Evolutionary conservation across 2,888 invertebrate species (phyloP).

Genomic region (Nesidiocoris tenuis): DNA sequence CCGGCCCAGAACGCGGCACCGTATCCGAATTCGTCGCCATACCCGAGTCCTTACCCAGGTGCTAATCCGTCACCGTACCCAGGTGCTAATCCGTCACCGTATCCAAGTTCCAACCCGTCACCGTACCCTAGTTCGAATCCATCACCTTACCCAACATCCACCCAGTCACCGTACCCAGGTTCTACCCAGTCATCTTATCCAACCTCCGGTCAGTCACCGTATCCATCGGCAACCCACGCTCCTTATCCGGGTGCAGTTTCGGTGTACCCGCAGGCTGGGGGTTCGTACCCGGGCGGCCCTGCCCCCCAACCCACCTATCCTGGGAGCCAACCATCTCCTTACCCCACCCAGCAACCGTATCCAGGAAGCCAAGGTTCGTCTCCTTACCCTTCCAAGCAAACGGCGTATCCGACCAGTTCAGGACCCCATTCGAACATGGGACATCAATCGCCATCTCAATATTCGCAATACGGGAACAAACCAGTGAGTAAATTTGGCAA

Average conservation of each 20-base stretch:
- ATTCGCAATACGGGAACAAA: slow-evolving; percentile 32
- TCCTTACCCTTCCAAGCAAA: slow-evolving; percentile 43
- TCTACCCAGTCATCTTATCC: background rate
- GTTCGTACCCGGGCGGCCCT: slow-evolving; percentile 52
- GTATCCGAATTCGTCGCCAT: slow-evolving; percentile 40
- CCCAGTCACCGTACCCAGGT: slow-evolving; percentile 42
- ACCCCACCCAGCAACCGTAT: slow-evolving; percentile 41
- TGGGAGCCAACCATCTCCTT: background rate
- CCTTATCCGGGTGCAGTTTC: slow-evolving; percentile 48
- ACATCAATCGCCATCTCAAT: slow-evolving; percentile 22
- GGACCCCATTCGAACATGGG: slow-evolving; percentile 34
- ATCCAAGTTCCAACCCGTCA: slow-evolving; percentile 32
- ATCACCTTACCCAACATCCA: slow-evolving; percentile 42
- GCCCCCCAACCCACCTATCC: slow-evolving; percentile 48
- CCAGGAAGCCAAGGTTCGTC: slow-evolving; percentile 13
- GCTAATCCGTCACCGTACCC: background rate
- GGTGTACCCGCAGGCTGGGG: slow-evolving; percentile 31
- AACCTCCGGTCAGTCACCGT: slow-evolving; percentile 41
- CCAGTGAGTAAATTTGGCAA: slow-evolving; percentile 30
- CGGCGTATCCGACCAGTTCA: slow-evolving; percentile 45
- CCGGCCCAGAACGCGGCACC: slow-evolving; percentile 2
- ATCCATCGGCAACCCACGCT: slow-evolving; percentile 46
- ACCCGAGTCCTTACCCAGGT: slow-evolving; percentile 37
- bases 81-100: slow-evolving; percentile 50
- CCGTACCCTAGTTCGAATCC: slow-evolving; percentile 6